Conservation (phyloP, 2,888 invertebrate genomes). For the Byasa hedistus region DNA sequence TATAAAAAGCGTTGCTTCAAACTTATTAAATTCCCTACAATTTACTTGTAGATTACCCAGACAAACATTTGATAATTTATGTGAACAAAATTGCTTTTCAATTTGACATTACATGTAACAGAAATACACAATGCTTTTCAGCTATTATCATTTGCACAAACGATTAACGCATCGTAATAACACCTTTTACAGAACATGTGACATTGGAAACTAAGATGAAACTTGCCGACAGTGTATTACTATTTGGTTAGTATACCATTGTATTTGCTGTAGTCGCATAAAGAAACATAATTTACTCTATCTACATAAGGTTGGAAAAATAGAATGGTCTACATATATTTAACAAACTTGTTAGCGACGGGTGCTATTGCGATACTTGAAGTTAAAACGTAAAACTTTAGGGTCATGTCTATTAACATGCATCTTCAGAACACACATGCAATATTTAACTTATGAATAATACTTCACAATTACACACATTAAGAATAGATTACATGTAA, state of each 20-base stretch:
- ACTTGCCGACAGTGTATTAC: conserved; percentile 38
- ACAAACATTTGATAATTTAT: conserved; percentile 17
- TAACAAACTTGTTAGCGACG: conserved; percentile 28
- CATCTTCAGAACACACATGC: not conserved
- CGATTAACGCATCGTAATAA: conserved; percentile 50
- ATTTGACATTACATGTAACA: conserved; percentile 14
- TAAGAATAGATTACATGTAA: not conserved
- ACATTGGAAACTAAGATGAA: conserved; percentile 52
- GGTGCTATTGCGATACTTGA: conserved; percentile 5
- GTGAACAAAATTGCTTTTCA: conserved; percentile 25
- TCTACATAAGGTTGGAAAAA: conserved; percentile 36
- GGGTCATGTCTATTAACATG: conserved; percentile 21
- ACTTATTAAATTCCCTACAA: conserved; percentile 4
- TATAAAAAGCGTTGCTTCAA: not conserved
- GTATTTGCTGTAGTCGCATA: conserved; percentile 41
- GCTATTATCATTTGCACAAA: conserved; percentile 49
- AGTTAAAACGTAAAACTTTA: not conserved
- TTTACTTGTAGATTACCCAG: conserved; percentile 15
- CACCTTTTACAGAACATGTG: conserved; percentile 49
- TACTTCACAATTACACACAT: not conserved
- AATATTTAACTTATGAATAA: conserved; percentile 4
- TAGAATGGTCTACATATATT: conserved; percentile 31
- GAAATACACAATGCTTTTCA: conserved; percentile 47
- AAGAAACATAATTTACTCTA: conserved; percentile 41
- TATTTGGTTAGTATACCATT: conserved; percentile 36